These are phyloP conservation scores for Montipora capitata DNA, from an alignment of 92 coral and sea anemone species.

Conservation along the genomic window DNA sequence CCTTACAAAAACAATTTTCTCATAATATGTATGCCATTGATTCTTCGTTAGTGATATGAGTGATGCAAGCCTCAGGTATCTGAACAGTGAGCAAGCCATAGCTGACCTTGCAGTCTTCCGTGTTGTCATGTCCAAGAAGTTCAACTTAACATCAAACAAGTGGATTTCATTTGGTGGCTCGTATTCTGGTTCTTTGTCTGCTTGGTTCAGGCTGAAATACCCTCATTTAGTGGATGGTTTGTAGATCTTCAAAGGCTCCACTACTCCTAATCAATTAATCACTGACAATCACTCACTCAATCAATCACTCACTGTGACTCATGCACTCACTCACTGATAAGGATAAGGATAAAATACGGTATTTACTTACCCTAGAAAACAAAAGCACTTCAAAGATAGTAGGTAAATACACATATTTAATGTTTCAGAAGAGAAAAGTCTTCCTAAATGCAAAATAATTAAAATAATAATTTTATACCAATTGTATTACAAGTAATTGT, in stretches of 20 bases:
- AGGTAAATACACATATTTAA: too few relatives aligned
- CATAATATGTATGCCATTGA: not conserved
- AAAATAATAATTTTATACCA: too few relatives aligned
- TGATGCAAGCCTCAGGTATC: slow-evolving; percentile 86
- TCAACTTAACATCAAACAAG: slow-evolving; percentile 84
- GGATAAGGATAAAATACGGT: too few relatives aligned
- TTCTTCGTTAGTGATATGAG: slow-evolving; percentile 85
- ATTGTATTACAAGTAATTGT: too few relatives aligned
- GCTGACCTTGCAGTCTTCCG: slow-evolving; percentile 97
- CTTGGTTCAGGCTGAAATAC: slow-evolving; percentile 97
- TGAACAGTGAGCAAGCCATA: slow-evolving; percentile 98
- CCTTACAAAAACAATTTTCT: not conserved
- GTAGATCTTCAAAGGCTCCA: not conserved
- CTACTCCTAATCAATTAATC: too few relatives aligned
- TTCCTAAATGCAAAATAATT: too few relatives aligned
- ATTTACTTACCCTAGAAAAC: too few relatives aligned
- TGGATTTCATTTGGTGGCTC: slow-evolving; percentile 99
- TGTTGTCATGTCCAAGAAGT: slow-evolving; percentile 84
- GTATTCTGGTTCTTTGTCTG: slow-evolving; percentile 97
- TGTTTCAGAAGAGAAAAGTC: too few relatives aligned
- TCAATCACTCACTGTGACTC: too few relatives aligned
- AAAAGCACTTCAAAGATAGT: too few relatives aligned
- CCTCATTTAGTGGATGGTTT: slow-evolving; percentile 96
- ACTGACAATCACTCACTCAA: too few relatives aligned
- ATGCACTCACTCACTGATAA: too few relatives aligned